These are phyloP conservation scores for Argyresthia goedartella DNA, from an alignment of 2,888 invertebrate species.

Conservation along the genomic window DNA sequence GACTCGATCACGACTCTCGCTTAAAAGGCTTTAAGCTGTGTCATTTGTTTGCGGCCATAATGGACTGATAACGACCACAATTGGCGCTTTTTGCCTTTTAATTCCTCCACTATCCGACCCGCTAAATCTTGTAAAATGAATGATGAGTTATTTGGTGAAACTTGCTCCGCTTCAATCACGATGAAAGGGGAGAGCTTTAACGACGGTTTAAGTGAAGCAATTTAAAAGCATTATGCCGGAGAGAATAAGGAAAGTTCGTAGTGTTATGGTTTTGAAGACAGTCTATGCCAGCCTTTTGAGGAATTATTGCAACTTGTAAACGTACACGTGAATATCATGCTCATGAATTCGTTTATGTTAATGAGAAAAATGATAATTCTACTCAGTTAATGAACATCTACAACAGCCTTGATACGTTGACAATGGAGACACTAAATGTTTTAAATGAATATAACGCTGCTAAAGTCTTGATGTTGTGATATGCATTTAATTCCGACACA, in stretches of 20 bases:
- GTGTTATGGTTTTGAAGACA: background rate
- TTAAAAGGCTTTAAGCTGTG: slow-evolving; percentile 63
- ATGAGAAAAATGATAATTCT: too few relatives aligned
- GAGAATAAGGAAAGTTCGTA: background rate
- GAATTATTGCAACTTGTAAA: too few relatives aligned
- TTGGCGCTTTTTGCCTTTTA: slow-evolving; percentile 31
- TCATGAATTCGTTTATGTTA: too few relatives aligned
- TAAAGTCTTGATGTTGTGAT: slow-evolving; percentile 53
- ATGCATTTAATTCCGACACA: slow-evolving; percentile 56
- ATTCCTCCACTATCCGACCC: slow-evolving; percentile 17
- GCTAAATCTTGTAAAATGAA: background rate
- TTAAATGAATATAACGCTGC: slow-evolving; percentile 34
- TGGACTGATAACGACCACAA: slow-evolving; percentile 61
- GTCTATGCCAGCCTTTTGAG: too few relatives aligned
- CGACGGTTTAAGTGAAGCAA: background rate
- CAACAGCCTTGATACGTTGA: slow-evolving; percentile 21
- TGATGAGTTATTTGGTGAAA: background rate
- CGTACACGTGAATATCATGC: too few relatives aligned
- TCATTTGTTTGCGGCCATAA: slow-evolving; percentile 59
- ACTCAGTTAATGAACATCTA: too few relatives aligned
- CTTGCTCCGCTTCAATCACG: background rate
- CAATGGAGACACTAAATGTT: slow-evolving; percentile 23
- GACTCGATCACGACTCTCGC: slow-evolving; percentile 49
- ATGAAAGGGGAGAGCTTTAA: background rate
- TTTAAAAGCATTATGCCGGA: background rate